These are phyloP conservation scores for Mystacornis crossleyi DNA, from an alignment of 2,113 vertebrate species.

Conservation along the genomic window DNA sequence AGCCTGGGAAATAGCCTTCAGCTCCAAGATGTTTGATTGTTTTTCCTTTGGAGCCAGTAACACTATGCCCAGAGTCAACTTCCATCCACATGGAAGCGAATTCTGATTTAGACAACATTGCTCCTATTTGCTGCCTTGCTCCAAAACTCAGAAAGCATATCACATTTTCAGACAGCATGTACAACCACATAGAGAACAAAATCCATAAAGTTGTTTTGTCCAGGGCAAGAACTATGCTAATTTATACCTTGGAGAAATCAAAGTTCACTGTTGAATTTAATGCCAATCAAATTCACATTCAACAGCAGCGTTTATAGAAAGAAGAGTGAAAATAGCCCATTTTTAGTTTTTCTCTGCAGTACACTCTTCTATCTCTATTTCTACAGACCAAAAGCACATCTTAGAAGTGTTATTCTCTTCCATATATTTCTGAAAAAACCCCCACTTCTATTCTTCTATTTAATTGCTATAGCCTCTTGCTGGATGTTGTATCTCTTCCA, in stretches of 20 bases:
- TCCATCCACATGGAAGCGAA: fast-evolving
- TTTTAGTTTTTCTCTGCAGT: not conserved
- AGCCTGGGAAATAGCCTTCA: not conserved
- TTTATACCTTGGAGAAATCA: not conserved
- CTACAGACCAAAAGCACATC: not conserved
- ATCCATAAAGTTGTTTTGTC: not conserved
- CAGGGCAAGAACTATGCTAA: not conserved
- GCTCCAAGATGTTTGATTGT: not conserved
- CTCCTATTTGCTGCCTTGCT: not conserved
- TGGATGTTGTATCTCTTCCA: not conserved
- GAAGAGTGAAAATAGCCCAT: not conserved
- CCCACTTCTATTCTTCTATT: not conserved
- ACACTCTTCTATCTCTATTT: not conserved
- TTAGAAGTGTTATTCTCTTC: not conserved
- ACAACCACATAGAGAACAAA: not conserved
- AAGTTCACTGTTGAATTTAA: not conserved
- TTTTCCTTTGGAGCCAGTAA: not conserved
- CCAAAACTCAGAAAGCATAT: not conserved
- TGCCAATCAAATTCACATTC: not conserved
- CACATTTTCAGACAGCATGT: not conserved
- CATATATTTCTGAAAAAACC: not conserved
- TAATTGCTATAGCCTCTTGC: not conserved
- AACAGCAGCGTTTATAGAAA: not conserved
- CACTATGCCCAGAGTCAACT: not conserved
- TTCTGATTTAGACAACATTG: not conserved